These are phyloP conservation scores for Cirrhinus molitorella DNA, from an alignment of 2,797 vertebrate species.

Conservation along the genomic window DNA sequence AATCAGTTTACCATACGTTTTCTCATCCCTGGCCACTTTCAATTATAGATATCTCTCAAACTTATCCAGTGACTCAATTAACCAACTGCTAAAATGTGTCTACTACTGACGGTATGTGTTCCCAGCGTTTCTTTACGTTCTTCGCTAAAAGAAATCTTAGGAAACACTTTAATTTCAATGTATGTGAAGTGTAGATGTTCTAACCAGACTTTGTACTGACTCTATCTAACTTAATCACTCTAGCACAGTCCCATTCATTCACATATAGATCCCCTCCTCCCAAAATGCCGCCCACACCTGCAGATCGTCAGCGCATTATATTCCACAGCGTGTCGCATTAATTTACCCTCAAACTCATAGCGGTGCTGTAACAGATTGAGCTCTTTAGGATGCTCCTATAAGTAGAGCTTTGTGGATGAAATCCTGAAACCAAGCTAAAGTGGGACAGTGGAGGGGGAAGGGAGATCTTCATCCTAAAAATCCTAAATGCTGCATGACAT, in stretches of 20 bases:
- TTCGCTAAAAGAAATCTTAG: neutral
- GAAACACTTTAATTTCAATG: neutral
- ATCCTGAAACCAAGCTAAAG: constrained; percentile 46
- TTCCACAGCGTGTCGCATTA: neutral
- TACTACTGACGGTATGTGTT: neutral
- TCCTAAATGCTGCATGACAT: constrained; percentile 5
- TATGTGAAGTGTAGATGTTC: neutral
- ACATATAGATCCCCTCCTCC: neutral
- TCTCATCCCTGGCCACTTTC: neutral
- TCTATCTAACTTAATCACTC: neutral
- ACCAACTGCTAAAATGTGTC: neutral
- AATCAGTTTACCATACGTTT: neutral
- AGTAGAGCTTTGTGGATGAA: constrained; percentile 43
- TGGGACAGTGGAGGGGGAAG: constrained; percentile 28
- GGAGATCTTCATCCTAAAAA: constrained; percentile 18
- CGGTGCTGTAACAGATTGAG: constrained; percentile 1
- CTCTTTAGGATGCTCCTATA: constrained; percentile 51
- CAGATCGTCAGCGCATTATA: neutral
- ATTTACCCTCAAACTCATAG: neutral
- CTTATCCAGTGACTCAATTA: neutral
- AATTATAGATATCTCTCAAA: neutral
- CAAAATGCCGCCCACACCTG: neutral
- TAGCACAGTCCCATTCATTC: neutral
- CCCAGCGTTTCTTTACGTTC: neutral
- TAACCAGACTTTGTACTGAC: neutral